A percentile compares a stretch with the other conserved stretches of the same genome.
These are phyloP conservation scores for Rotaria socialis DNA, from an alignment of 2,888 invertebrate genomes.

Conservation along the genomic window DNA sequence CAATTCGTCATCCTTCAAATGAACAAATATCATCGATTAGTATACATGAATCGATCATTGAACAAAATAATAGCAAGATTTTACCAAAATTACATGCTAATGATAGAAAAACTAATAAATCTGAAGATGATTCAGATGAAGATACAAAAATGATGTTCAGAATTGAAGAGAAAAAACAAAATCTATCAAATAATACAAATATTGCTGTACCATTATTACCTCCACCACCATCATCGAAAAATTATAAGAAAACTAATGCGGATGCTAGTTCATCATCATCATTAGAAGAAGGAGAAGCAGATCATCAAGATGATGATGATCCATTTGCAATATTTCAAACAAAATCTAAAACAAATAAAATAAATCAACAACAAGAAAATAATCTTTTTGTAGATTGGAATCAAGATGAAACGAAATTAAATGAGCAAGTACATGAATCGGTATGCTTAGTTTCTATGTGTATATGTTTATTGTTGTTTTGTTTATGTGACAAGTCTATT, in stretches of 20 bases:
- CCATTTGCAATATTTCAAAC: conserved; percentile 37
- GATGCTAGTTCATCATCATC: conserved; percentile 37
- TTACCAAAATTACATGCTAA: conserved; percentile 23
- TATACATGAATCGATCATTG: conserved; percentile 39
- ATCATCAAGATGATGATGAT: conserved; percentile 30
- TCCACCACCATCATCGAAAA: conserved; percentile 13
- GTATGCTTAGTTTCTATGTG: not conserved
- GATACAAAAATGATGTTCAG: not conserved
- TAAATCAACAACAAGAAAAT: not conserved
- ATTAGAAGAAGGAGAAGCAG: not conserved
- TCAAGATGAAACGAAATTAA: conserved; percentile 26
- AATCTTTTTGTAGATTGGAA: conserved; percentile 31
- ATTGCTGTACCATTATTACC: conserved; percentile 23
- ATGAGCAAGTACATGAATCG: conserved; percentile 10
- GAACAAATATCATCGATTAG: conserved; percentile 3
- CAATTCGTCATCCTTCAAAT: not conserved
- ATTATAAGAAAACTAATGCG: not conserved
- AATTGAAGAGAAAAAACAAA: not conserved
- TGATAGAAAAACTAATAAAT: conserved; percentile 12
- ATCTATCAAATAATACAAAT: not conserved
- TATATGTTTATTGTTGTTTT: not conserved
- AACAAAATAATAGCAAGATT: conserved; percentile 36
- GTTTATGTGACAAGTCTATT: not conserved
- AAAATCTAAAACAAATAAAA: conserved; percentile 21
- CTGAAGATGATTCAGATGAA: not conserved